Base-by-base conservation (phyloP, 2,113 vertebrate genomes). In the Chelonoidis abingdonii region DNA sequence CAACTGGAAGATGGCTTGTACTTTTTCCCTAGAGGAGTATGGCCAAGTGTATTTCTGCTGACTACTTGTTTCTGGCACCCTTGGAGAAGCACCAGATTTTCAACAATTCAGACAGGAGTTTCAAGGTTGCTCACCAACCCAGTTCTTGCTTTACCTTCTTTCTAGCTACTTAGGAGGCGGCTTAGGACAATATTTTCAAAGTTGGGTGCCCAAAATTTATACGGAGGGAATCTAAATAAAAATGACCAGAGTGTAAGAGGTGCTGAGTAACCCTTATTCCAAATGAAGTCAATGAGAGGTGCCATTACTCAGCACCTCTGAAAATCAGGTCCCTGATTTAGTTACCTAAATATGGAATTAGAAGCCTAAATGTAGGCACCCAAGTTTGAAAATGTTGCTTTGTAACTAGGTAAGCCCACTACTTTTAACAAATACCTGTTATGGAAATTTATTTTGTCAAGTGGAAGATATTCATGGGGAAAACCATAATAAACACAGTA, bases 111-210 rank as follows among this genome's bases (percentile, higher is more conserved):
- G 38, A 19, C 12, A 13, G 35, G 29, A 90, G 0, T 9, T 25
- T 19, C 4, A 5, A 1, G 19, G 80, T 44, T 62, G 10, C 24
- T 87, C 44, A 54, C 49, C 62, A 38, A 50, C 2, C 8, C 38
- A 84, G 25, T 27, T 21, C 47, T 83, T 29, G 31, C 52, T 0
- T 0, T 9, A 50, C 0, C 0, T 59, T 78, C 56, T 29, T 29
- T 27, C 10, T 44, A 44, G 22, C 10, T 76, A 12, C 38, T 76
- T 44, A 79, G 75, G 6, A 82, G 50, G 54, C 59, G 10, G 22
- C 52, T 80, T 54, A 19, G 19, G 24, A 10, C 1, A 22, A 0
- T 5, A n/a, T 76, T 81, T 83, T 57, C 81, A 49, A 91, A 89
- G 3, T 41, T 79, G 72, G 25, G 44, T 84, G 49, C 41, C 82